These are phyloP conservation scores for Hydractinia echinata DNA, from an alignment of 30 jellyfish, hydroid and myxozoan species.

Conservation along the genomic window DNA sequence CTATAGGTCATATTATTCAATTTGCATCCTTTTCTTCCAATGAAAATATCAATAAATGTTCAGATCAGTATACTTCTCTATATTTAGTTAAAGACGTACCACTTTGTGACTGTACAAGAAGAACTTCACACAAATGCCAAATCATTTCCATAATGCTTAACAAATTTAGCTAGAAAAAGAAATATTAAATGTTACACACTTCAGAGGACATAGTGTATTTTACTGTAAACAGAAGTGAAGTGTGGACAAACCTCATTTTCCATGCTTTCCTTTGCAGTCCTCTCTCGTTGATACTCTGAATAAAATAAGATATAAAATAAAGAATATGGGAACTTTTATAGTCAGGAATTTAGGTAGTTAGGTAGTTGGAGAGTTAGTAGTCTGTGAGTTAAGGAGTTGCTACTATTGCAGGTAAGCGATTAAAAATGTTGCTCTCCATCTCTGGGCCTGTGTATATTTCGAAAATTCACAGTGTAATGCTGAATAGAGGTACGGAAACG, in stretches of 20 bases:
- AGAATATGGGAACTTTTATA: background rate
- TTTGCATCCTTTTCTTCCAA: too few species aligned
- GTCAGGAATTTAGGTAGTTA: background rate
- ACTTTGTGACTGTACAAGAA: constrained; percentile 61
- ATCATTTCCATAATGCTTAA: constrained; percentile 68
- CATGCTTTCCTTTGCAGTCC: background rate
- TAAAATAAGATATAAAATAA: background rate
- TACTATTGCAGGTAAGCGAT: background rate
- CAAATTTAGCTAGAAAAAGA: constrained; percentile 43
- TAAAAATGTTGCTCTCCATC: background rate
- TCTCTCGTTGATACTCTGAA: constrained; percentile 10
- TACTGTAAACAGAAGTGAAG: background rate
- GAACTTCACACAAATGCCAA: constrained; percentile 82
- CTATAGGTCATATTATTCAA: too few species aligned
- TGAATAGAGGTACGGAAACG: background rate
- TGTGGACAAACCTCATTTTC: background rate
- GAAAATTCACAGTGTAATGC: too few species aligned
- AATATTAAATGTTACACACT: background rate
- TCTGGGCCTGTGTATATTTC: too few species aligned
- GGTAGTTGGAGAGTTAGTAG: background rate
- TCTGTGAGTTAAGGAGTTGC: background rate
- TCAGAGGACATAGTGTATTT: background rate
- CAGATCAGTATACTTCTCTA: background rate
- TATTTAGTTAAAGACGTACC: constrained; percentile 28
- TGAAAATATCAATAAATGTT: too few species aligned